Evolutionary conservation across 2,888 invertebrate species (phyloP), one percentile per base, ranked within the genome.

Genomic region (Carabus problematicus): DNA sequence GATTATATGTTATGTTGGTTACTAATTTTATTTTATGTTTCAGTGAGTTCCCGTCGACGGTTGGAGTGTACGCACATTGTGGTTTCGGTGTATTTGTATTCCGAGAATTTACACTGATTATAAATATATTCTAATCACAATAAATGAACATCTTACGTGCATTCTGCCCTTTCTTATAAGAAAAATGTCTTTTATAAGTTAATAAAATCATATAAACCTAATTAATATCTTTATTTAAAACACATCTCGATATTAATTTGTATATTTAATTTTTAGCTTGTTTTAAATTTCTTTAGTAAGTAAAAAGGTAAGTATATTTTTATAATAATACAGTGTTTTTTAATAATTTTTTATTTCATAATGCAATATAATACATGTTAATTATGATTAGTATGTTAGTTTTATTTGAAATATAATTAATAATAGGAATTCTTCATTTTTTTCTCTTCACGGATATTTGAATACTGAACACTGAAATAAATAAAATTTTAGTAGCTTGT

Each of bases 401-500:
- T 45, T 45, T 12, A 45, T 45, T 45, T 45, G 45, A 45, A 45
- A 3, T 45, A 45, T 45, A 45, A 12, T 42, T 7, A 45, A 7
- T 3, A 14, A 45, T 45, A 45, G n/a, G 11, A 56, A 39, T 40
- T 8, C 1, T 2, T 39, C 19, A 3, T 18, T 56, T 1, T 39
- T 42, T 11, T 47, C 58, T 41, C 2, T 54, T 69, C 73, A 78
- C 7, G 79, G 78, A 70, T 75, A 78, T 43, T 73, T 72, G 64
- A 77, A 78, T 19, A 75, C 73, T 40, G 76, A 72, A 70, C 79
- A 79, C 79, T 79, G 63, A 72, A 79, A 76, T 55, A 68, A 72
- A 72, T 71, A 69, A 56, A 8, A 68, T 66, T 9, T 56, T 64
- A 11, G 42, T 56, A 14, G 40, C 8, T 12, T 11, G 11, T 45